Conservation (phyloP, 2,888 invertebrate genomes). For the Morinoia aosen region DNA sequence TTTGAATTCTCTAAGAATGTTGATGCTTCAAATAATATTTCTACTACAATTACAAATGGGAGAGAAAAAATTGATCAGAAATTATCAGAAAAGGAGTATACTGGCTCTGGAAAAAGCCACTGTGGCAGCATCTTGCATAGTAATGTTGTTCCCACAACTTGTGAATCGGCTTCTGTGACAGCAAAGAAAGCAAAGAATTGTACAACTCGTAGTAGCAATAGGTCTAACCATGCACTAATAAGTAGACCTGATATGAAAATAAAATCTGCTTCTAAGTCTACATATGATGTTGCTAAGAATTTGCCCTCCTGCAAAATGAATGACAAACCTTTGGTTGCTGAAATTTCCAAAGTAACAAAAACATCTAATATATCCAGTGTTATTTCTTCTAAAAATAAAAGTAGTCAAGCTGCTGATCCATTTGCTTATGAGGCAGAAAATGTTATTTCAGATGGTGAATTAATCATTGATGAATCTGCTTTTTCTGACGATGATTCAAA, state of each 20-base stretch:
- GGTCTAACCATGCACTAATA: background rate
- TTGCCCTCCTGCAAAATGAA: background rate
- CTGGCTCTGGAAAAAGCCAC: background rate
- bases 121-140: background rate
- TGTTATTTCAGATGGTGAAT: background rate
- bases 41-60: background rate
- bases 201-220: background rate
- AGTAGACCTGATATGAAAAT: background rate
- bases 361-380: background rate
- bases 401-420: too few relatives aligned
- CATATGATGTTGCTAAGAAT: background rate
- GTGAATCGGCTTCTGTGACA: background rate
- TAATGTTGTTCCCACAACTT: background rate
- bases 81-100: background rate
- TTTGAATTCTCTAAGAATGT: background rate
- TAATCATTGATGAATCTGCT: background rate
- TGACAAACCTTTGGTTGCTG: too few relatives aligned
- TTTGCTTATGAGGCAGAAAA: background rate
- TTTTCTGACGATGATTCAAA: background rate
- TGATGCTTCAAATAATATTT: background rate
- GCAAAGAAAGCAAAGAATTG: background rate
- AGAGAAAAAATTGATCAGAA: background rate
- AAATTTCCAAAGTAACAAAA: too few relatives aligned
- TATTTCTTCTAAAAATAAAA: background rate
- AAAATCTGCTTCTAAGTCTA: background rate